Evolutionary conservation across 1,140 invertebrate genomes (phyloP), one percentile per base, ranked within the genome.

Genomic region (Branchinecta lindahli): DNA sequence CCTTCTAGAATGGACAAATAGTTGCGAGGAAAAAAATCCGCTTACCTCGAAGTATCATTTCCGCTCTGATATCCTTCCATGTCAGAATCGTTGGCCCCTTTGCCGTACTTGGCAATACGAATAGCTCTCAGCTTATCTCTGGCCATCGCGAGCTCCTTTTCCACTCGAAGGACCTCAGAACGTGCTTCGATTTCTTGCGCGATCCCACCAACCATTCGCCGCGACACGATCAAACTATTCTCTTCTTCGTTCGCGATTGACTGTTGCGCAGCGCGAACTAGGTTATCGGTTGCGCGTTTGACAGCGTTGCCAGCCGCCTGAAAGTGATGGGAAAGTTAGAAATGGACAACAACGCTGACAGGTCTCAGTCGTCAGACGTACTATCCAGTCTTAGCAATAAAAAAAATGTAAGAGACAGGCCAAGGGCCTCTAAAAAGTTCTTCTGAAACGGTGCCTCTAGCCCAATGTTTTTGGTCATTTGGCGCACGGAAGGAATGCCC

Each of bases 221-320:
- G 86, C 20, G 98, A 84, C 66, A 96, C 87, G 7, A 98, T 81
- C 61, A 86, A 89, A 33, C 90, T 81, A 75, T 97, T 94, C 75
- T 97, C 94, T 75, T 96, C 92, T 45, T 88, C 75, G 20, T 80
- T 86, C 66, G 90, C 89, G 68, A 97, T 91, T 3, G 92, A 90
- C 77, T 96, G 91, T 75, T 96, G 88, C 0, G 96, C 96, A 0
- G 95, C 92, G 45, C 86, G 83, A 10, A 99, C 96, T 72, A 99
- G 80, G 80, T 96, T 96, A 79, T 99, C 96, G 0, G 96, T 98
- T 2, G 96, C 96, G 73, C 91, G 84, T 81, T 98, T 98, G 0
- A 99, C 96, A 12, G 94, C 93, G 78, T 96, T 96, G 15, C 96
- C 96, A 8, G 96, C 96, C 33, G 88, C 85, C 80, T 96, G 77